These are phyloP conservation scores for Carcharodon carcharias DNA, from an alignment of 2,797 vertebrate species.

Conservation along the genomic window DNA sequence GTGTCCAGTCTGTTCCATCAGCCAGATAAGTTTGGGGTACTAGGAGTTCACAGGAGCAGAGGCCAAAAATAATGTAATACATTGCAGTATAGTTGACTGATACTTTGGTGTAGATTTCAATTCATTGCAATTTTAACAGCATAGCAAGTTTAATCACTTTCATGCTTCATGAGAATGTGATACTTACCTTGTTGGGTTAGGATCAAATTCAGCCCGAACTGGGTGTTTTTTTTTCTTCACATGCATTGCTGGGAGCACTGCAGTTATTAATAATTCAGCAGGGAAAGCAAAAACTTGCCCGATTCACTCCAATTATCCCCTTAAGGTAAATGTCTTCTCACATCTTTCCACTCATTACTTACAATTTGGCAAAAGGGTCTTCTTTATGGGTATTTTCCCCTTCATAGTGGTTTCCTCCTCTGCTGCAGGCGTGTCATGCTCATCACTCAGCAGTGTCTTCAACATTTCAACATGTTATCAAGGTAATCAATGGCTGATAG, in stretches of 20 bases:
- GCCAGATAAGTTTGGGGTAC: neutral
- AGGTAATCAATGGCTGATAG: neutral
- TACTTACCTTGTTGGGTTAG: neutral
- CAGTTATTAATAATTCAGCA: neutral
- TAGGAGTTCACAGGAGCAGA: neutral
- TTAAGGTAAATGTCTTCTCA: neutral
- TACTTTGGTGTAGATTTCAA: neutral
- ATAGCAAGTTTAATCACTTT: neutral
- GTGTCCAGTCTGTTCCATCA: neutral
- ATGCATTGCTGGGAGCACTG: neutral
- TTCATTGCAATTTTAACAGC: neutral
- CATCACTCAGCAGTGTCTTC: neutral
- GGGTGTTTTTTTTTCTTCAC: neutral
- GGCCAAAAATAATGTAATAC: neutral
- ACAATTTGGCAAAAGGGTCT: no score
- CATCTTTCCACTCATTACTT: neutral
- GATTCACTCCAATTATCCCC: neutral
- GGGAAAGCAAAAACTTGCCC: neutral
- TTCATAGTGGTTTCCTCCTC: neutral
- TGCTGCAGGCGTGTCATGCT: neutral
- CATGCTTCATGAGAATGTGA: neutral
- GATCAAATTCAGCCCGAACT: neutral
- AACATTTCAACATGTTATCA: neutral
- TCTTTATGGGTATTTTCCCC: neutral
- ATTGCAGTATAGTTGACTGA: neutral